These are phyloP conservation scores for Dendrophyllia cribrosa DNA, from an alignment of 64 coral and sea anemone species.

Conservation along the genomic window DNA sequence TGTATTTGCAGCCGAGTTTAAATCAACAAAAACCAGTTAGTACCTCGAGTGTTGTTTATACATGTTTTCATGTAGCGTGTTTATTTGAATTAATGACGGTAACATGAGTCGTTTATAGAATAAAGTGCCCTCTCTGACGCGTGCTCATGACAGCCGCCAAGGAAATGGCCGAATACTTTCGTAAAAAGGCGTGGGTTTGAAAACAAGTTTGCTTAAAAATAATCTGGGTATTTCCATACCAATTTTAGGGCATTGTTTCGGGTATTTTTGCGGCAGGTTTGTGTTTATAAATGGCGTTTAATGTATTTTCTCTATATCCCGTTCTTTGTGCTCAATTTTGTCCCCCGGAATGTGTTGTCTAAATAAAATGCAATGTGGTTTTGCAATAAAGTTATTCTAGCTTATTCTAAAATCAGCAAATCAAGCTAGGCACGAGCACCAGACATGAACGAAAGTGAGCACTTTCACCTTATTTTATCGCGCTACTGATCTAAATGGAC, in stretches of 20 bases:
- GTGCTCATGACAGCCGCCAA: slow-evolving; percentile 40
- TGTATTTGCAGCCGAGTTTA: slow-evolving; percentile 32
- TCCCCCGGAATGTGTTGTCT: slow-evolving; percentile 3
- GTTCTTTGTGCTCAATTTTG: not conserved
- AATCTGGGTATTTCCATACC: slow-evolving; percentile 43
- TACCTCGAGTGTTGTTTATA: slow-evolving; percentile 61
- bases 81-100: slow-evolving; percentile 89
- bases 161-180: slow-evolving; percentile 65
- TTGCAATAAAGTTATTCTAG: slow-evolving; percentile 12
- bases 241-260: slow-evolving; percentile 26
- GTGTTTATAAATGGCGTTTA: not conserved
- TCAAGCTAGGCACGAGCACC: not conserved
- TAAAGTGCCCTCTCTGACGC: slow-evolving; percentile 36
- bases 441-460: not conserved
- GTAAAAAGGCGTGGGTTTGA: slow-evolving; percentile 24
- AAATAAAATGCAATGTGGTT: slow-evolving; percentile 35
- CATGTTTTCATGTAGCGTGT: slow-evolving; percentile 73
- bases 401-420: slow-evolving; percentile 30
- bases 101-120: slow-evolving; percentile 52
- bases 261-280: slow-evolving; percentile 11
- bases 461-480: slow-evolving; percentile 6
- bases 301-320: slow-evolving; percentile 12
- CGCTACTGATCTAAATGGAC: slow-evolving; percentile 5
- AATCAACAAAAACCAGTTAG: slow-evolving; percentile 71
- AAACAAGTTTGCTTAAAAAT: slow-evolving; percentile 53